These are phyloP conservation scores for Cladopsammia gracilis DNA, from an alignment of 64 coral and sea anemone genomes.

Conservation along the genomic window DNA sequence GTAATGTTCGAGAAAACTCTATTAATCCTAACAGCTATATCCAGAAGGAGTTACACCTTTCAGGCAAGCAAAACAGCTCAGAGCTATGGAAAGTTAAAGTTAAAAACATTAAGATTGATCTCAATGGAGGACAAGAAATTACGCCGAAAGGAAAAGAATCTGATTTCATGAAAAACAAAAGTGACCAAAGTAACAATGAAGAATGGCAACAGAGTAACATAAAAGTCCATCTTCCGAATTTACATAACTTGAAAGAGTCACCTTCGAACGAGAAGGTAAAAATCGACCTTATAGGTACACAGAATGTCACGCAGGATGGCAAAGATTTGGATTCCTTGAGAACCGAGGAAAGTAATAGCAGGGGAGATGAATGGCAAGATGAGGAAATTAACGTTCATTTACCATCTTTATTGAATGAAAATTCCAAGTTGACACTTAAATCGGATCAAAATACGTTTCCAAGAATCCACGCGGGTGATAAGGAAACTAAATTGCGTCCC, in stretches of 20 bases:
- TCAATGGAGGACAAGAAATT: neutral
- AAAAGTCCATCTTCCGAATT: neutral
- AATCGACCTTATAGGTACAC: neutral
- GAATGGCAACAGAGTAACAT: conserved; percentile 10
- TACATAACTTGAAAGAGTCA: neutral
- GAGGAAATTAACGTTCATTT: neutral
- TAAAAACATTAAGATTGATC: neutral
- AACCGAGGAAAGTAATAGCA: neutral
- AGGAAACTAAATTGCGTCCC: neutral
- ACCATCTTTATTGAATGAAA: neutral
- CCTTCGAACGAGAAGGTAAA: neutral
- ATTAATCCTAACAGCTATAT: neutral
- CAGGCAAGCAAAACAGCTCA: neutral
- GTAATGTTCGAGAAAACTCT: neutral
- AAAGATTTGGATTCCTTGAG: neutral
- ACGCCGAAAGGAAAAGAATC: neutral
- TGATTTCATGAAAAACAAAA: neutral
- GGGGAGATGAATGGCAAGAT: neutral
- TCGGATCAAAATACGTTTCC: neutral
- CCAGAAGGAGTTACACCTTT: neutral
- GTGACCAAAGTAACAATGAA: neutral
- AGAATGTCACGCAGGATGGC: neutral
- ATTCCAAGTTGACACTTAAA: neutral
- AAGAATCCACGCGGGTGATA: neutral
- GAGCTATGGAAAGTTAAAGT: neutral